A percentile compares a stretch with the other conserved stretches of the same genome.
Evolutionary conservation across 1,140 invertebrate species (phyloP).

Genomic region (Pogonomyrmex barbatus): DNA sequence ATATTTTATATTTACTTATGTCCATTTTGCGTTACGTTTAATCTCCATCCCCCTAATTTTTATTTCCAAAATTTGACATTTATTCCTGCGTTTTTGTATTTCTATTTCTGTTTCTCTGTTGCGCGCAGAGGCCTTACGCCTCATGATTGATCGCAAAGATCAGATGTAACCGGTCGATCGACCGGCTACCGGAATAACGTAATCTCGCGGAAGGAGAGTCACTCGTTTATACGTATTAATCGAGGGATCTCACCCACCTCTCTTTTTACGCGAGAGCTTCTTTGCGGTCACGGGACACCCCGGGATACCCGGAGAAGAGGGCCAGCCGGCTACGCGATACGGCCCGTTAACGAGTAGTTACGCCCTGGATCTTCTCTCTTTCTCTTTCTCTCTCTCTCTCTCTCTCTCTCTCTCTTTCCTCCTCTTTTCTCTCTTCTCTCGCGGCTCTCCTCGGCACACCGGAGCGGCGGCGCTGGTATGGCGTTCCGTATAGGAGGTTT

Average conservation of each 20-base stretch:
- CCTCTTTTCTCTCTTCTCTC: slow-evolving; percentile 12
- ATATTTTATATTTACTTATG: too few species aligned
- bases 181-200: slow-evolving; percentile 1
- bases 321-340: slow-evolving; percentile 54
- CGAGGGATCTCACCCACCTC: slow-evolving; percentile 51
- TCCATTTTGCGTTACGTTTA: too few species aligned
- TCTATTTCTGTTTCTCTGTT: too few species aligned
- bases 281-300: slow-evolving; percentile 78
- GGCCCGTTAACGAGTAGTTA: slow-evolving; percentile 80
- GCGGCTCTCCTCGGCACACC: slow-evolving; percentile 51
- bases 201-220: background rate
- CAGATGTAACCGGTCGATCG: background rate
- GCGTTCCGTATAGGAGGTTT: slow-evolving; percentile 81
- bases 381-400: slow-evolving; percentile 2
- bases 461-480: slow-evolving; percentile 70
- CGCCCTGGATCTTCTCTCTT: slow-evolving; percentile 66
- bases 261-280: slow-evolving; percentile 76
- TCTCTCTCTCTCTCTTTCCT: slow-evolving; percentile 40
- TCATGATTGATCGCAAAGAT: slow-evolving; percentile 2
- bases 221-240: slow-evolving; percentile 64
- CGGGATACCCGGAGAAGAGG: slow-evolving; percentile 70
- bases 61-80: too few species aligned
- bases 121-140: background rate
- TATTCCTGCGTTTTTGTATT: too few species aligned
- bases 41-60: too few species aligned